Conservation (phyloP, 2,113 vertebrate species). For the Sturnira hondurensis region DNA sequence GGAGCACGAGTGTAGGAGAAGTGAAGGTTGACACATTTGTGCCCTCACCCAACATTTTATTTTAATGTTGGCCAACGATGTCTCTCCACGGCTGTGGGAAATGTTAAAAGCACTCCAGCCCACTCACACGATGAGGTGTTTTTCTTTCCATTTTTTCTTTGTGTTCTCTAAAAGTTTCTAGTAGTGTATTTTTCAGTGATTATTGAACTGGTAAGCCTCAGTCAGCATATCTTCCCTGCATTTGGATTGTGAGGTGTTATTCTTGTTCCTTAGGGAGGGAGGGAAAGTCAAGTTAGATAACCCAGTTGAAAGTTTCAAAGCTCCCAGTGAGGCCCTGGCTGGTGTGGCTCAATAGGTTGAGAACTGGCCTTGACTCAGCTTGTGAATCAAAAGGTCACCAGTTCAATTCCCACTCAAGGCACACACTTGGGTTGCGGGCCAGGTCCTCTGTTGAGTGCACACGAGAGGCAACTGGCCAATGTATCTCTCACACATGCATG, state of each 20-base stretch:
- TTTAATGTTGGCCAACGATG: background rate
- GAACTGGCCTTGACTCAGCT: no score
- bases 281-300: background rate
- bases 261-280: background rate
- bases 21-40: background rate
- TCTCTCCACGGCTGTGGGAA: background rate
- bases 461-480: no score
- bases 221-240: background rate
- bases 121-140: background rate
- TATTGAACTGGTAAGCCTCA: background rate
- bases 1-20: background rate
- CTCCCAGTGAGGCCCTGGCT: background rate
- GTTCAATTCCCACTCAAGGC: no score
- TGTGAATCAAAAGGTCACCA: no score
- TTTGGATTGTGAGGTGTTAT: background rate
- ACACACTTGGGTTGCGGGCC: no score
- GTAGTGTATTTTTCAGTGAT: background rate
- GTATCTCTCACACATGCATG: no score
- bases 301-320: background rate
- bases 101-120: background rate
- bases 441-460: no score
- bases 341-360: no score
- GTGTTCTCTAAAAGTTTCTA: background rate
- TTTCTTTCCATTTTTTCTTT: background rate
- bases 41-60: background rate